Evolutionary conservation across 2,797 vertebrate genomes (phyloP).

Genomic region (Coccyzus lansbergi): DNA sequence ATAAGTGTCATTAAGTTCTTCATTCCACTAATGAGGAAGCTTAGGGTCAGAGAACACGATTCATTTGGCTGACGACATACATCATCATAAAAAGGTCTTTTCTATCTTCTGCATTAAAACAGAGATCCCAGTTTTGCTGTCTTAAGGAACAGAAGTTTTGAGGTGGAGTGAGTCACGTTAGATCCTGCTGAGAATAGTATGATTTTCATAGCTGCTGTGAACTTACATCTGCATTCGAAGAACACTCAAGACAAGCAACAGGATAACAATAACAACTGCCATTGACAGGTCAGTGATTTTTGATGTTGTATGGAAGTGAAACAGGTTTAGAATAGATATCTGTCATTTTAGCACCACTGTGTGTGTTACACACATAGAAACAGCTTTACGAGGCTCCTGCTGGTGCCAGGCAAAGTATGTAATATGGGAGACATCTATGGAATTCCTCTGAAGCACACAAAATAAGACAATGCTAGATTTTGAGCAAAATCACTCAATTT

Average conservation of each 20-base stretch:
- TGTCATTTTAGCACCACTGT: rapidly evolving
- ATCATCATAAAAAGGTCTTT: background rate
- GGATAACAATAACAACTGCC: background rate
- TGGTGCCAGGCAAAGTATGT: background rate
- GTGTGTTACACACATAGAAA: background rate
- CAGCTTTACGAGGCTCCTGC: background rate
- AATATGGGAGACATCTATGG: rapidly evolving
- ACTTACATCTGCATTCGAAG: background rate
- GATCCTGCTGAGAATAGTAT: background rate
- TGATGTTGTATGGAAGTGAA: background rate
- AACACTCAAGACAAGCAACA: background rate
- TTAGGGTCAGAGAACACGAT: background rate
- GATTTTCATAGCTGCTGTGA: background rate
- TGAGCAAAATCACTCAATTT: background rate
- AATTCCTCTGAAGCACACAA: background rate
- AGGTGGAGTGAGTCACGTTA: background rate
- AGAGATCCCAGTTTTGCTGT: background rate
- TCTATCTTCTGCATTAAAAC: background rate
- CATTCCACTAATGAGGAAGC: background rate
- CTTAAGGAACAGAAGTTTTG: background rate
- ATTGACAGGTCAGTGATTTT: background rate
- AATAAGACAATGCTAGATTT: background rate
- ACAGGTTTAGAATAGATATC: background rate
- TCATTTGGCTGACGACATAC: background rate
- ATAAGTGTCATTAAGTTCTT: background rate